Base-by-base conservation (phyloP, 2,113 vertebrate species). In the Perccottus glenii region DNA sequence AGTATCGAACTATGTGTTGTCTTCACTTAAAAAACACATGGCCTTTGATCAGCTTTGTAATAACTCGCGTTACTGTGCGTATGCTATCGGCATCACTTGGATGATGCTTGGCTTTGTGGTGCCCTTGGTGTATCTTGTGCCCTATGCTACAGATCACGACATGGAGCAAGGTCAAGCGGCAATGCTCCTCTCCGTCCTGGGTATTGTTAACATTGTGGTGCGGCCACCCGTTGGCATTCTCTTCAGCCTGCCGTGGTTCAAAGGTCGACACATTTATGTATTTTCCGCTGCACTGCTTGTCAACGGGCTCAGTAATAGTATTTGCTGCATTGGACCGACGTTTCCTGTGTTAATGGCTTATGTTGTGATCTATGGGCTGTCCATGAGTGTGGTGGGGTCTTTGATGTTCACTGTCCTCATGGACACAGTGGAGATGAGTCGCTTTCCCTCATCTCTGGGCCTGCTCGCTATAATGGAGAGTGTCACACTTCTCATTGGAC, bases 371-470 rank as follows among this genome's bases (percentile, higher is more conserved):
- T 94, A 94, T 65, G 95, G 96, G 9, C 73, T 98, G 40, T 95
- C 96, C 80, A 96, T 96, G 93, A 96, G 96, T 0, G 89, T 95
- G 19, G 49, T 94, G 0, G 96, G 96, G 3, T 93, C 96, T 0
- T 92, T 98, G 61, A 19, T 89, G 70, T 98, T 96, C 87, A 96
- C 96, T 16, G 96, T 98, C 49, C 90, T 99, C 74, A 99, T 99
- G 97, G 95, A 98, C 5, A 87, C 89, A 0, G 94, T 99, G 55
- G 95, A 96, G 35, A 96, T 96, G 94, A 93, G 90, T 6, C 92
- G 87, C 67, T 99, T 99, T 79, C 93, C 94, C 11, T 95, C 94
- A 0, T 95, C 97, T 9, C 93, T 98, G 35, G 97, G 97, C 32
- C 93, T 99, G 75, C 92, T 97, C 62, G 92, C 94, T 0, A 56